Percentiles rank a stretch among this genome's conserved stretches.
These are phyloP conservation scores for Pterophyllum scalare DNA, from an alignment of 2,113 vertebrate species.

Conservation along the genomic window DNA sequence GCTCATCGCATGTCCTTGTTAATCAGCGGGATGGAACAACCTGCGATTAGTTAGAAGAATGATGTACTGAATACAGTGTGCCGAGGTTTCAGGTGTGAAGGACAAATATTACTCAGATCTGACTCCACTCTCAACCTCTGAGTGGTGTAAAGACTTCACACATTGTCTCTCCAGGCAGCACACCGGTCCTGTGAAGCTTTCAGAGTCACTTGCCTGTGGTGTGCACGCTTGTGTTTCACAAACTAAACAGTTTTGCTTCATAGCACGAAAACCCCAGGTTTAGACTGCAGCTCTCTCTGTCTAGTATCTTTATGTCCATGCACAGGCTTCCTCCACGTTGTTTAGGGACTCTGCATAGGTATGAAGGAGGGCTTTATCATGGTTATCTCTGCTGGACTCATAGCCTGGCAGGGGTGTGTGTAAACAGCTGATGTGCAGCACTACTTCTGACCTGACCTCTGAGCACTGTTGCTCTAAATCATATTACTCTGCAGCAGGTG, in stretches of 20 bases:
- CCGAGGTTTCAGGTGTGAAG: neutral
- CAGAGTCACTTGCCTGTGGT: neutral
- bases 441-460: neutral
- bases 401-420: neutral
- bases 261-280: rapidly evolving
- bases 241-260: neutral
- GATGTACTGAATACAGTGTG: neutral
- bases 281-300: too few species aligned
- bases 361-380: neutral
- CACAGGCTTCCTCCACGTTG: neutral
- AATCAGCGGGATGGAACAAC: neutral
- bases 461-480: neutral
- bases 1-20: neutral
- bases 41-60: neutral
- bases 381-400: neutral
- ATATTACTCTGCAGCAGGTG: neutral
- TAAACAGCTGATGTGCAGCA: neutral
- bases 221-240: neutral
- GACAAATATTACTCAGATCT: neutral
- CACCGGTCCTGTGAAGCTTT: neutral
- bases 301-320: neutral
- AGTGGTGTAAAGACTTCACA: neutral
- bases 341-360: neutral
- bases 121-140: neutral
- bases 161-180: neutral